phyloP scores from a whole-genome alignment of 2,888 invertebrate genomes.

The Ceraclea dissimilis region DNA sequence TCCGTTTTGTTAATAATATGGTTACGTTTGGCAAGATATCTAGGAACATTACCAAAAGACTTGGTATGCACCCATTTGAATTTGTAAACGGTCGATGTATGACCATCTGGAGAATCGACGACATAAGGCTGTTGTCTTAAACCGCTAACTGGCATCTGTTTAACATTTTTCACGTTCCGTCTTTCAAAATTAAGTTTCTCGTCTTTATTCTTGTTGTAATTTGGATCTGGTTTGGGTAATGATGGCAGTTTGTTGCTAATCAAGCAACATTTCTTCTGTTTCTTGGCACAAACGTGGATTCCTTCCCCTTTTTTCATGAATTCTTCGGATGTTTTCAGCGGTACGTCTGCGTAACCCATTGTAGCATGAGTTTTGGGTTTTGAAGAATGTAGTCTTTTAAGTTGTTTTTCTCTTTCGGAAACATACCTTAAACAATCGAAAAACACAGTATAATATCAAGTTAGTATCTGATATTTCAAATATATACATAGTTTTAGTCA shows the following conservation, averaged over 20 bases:
- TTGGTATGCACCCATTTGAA: slow-evolving; percentile 58
- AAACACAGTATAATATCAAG: no score
- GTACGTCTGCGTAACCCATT: slow-evolving; percentile 61
- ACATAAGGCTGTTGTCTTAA: slow-evolving; percentile 38
- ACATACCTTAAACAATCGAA: slow-evolving; percentile 40
- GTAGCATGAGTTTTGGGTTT: slow-evolving; percentile 46
- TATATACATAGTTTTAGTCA: no score
- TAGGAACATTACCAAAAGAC: slow-evolving; percentile 64
- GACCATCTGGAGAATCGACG: slow-evolving; percentile 58
- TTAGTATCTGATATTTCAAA: no score
- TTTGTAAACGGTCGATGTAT: slow-evolving; percentile 55
- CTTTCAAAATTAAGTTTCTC: slow-evolving; percentile 42
- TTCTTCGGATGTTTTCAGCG: slow-evolving; percentile 49
- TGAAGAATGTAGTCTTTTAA: slow-evolving; percentile 37
- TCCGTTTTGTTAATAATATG: slow-evolving; percentile 34
- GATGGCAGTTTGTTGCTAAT: neutral
- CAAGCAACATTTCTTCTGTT: slow-evolving; percentile 23
- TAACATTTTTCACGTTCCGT: slow-evolving; percentile 51
- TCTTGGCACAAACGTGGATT: slow-evolving; percentile 38
- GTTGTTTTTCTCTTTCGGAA: slow-evolving; percentile 44
- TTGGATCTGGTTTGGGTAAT: neutral
- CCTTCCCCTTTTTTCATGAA: slow-evolving; percentile 58
- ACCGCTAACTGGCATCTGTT: slow-evolving; percentile 32
- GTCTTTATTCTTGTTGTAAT: slow-evolving; percentile 26
- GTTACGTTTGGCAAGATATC: slow-evolving; percentile 52